Evolutionary conservation across 92 coral and sea anemone genomes (phyloP), one percentile per base, ranked within the genome.

Genomic region (Anthopleura xanthogrammica): DNA sequence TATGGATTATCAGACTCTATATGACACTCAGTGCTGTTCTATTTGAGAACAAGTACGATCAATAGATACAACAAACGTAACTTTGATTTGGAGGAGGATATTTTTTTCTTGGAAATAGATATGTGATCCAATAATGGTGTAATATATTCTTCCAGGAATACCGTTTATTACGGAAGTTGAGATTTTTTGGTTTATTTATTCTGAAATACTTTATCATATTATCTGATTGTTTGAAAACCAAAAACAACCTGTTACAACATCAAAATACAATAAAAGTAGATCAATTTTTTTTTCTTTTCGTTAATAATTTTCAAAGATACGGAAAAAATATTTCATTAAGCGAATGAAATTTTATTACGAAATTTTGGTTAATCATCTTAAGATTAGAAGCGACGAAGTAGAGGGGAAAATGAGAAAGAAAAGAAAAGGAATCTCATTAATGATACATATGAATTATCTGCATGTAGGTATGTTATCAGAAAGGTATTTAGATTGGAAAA

Each of bases 401-500:
- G 29, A 23, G 29, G 29, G 11, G 16, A 36, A 12, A 68, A 12
- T 7, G 22, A n/a, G 36, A 29, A 68, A 29, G 13, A 22, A 68
- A 68, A 36, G 12, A 2, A 68, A 29, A 68, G 16, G 41, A 68
- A 68, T 68, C 74, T 68, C 74, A 68, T 68, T 68, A 23, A 68
- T 23, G 41, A 68, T 68, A 68, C 16, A 68, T 68, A 68, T 68
- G 17, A 29, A 29, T 68, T 23, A 68, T 29, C 41, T 68, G 74
- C 36, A 12, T 29, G 52, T 57, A 46, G 42, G 54, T 81, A 81
- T 81, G 84, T 81, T 81, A 81, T 81, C 84, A 81, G 43, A 68
- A 66, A 43, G 84, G 84, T 81, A 81, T 81, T 68, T 81, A 40
- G n/a, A 12, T 70, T 11, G n/a, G 41, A 24, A 81, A 52, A 50